Evolutionary conservation across 1,140 invertebrate species (phyloP).

Genomic region (Euura lappo): DNA sequence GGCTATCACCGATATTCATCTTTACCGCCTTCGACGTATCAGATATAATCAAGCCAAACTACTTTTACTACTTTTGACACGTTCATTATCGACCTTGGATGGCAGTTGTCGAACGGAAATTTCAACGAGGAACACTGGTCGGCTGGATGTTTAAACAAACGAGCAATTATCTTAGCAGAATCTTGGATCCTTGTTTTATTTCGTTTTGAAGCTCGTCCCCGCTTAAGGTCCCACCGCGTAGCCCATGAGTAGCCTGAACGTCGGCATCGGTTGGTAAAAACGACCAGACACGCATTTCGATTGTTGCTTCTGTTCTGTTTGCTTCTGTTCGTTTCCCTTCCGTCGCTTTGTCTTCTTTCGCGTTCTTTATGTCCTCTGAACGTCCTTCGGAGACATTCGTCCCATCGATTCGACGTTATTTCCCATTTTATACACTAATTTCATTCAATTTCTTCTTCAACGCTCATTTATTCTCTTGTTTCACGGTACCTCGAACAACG

Average conservation of each 20-base stretch:
- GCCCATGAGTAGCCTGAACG: slow-evolving; percentile 24
- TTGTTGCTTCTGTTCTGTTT: slow-evolving; percentile 47
- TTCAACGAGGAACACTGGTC: slow-evolving; percentile 11
- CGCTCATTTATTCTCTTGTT: no score
- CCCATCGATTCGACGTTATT: not conserved
- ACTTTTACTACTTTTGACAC: no score
- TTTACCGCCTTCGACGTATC: not conserved
- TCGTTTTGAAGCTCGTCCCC: slow-evolving; percentile 25
- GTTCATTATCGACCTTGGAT: no score
- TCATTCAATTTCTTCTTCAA: no score
- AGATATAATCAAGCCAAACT: no score
- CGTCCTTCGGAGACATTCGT: not conserved
- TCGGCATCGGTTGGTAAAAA: slow-evolving; percentile 35
- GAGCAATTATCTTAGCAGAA: slow-evolving; percentile 60
- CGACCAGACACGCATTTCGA: slow-evolving; percentile 52
- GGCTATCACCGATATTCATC: not conserved
- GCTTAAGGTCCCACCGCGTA: slow-evolving; percentile 20
- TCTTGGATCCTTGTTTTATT: slow-evolving; percentile 52
- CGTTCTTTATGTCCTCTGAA: slow-evolving; percentile 1
- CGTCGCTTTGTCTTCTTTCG: slow-evolving; percentile 1
- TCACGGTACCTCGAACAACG: no score
- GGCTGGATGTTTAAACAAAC: slow-evolving; percentile 57
- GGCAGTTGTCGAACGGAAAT: not conserved
- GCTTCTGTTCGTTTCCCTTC: not conserved
- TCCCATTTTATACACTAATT: no score